phyloP scores from a whole-genome alignment of 2,888 invertebrate genomes.

The Synanthedon andrenaeformis region DNA sequence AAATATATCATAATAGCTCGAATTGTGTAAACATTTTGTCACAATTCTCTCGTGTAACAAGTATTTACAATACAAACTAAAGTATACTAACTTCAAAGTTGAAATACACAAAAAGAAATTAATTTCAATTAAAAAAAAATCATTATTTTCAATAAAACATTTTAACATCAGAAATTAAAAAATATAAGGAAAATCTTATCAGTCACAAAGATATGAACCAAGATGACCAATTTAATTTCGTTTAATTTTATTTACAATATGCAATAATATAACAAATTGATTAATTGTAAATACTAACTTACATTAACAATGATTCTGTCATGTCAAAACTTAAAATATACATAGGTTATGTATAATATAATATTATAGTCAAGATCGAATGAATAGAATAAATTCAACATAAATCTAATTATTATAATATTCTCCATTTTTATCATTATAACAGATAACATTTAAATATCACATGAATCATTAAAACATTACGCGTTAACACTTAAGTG shows the following conservation, averaged over 20 bases:
- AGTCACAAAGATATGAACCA: no score
- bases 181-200: no score
- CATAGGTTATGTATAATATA: constrained; percentile 4
- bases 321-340: constrained; percentile 25
- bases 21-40: background rate
- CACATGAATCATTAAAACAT: constrained; percentile 62
- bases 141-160: no score
- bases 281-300: no score
- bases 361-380: background rate
- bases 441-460: constrained; percentile 69
- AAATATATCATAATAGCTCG: background rate
- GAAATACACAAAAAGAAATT: no score
- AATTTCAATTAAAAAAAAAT: no score
- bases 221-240: no score
- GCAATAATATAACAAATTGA: no score
- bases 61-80: background rate
- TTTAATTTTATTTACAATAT: no score
- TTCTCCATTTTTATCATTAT: constrained; percentile 52
- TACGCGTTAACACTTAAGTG: constrained; percentile 38
- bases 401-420: constrained; percentile 15
- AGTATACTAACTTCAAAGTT: no score
- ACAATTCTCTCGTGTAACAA: background rate
- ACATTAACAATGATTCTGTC: constrained; percentile 27
- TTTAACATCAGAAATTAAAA: no score
- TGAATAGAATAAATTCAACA: constrained; percentile 8